Evolutionary conservation across 2,113 vertebrate genomes (phyloP), one percentile per base, ranked within the genome.

Genomic region (Pica pica): DNA sequence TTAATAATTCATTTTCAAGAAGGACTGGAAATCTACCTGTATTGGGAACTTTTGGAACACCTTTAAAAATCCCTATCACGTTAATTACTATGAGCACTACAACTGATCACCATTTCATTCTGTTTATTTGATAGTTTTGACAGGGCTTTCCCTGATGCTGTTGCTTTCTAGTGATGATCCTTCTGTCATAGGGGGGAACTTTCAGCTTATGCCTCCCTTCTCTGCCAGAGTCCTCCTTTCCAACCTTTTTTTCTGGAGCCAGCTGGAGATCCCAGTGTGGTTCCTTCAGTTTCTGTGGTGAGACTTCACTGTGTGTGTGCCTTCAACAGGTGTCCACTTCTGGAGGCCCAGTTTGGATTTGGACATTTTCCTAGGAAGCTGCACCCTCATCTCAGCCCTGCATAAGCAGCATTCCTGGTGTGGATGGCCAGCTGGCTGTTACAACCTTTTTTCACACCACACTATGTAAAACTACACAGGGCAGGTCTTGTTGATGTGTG

Each of bases 381-480:
- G 65, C 35, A 75, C 39, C 67, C 92, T 92, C 74, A 44, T 91
- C 55, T 94, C 85, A 94, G 49, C 41, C 50, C 46, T 83, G 90
- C 75, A 64, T 77, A 80, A 83, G 92, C 92, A 80, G 55, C 85
- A 90, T 90, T 96, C 83, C 71, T 9, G 4, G 50, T 15, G 7
- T 44, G 55, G 55, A 77, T 41, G 64, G 59, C 86, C 89, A 94
- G 91, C 76, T 95, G 94, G 83, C 91, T 93, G 55, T 86, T 92
- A 63, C 21, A 81, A 53, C 64, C 28, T 86, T 65, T 87, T 80
- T 63, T 92, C 86, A 87, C 86, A 89, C 86, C 24, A 52, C 27
- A 64, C 64, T 71, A n/a, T 94, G 88, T 92, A 81, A 97, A 94
- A 85, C 79, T 92, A 86, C 88, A 86, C 89, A 97, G 77, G 53